These are phyloP conservation scores for Hylaea fasciaria DNA, from an alignment of 2,888 invertebrate species.

Conservation along the genomic window DNA sequence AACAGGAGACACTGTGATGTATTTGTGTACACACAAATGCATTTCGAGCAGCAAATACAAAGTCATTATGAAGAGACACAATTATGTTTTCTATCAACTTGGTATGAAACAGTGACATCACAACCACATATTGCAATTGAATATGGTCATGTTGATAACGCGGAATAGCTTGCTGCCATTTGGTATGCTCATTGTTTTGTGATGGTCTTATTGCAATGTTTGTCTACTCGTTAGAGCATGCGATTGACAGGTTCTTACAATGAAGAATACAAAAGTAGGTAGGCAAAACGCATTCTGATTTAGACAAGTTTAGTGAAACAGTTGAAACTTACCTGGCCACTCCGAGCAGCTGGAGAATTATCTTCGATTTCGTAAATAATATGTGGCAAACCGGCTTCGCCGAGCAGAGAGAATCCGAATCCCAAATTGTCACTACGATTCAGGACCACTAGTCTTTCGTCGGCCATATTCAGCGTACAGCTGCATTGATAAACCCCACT, in stretches of 20 bases:
- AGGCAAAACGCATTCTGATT: conserved; percentile 35
- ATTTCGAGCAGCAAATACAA: background rate
- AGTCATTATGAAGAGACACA: background rate
- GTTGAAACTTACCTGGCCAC: conserved; percentile 90
- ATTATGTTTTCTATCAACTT: conserved; percentile 4
- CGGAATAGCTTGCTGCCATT: background rate
- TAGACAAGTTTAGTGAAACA: conserved; percentile 27
- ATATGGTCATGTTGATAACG: background rate
- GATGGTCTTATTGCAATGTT: conserved; percentile 26
- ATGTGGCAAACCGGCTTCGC: conserved; percentile 95
- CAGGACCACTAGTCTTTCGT: conserved; percentile 95
- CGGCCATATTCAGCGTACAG: conserved; percentile 89
- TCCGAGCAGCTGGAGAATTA: conserved; percentile 96
- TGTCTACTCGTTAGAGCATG: conserved; percentile 13
- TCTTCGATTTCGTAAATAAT: conserved; percentile 97
- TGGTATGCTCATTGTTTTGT: conserved; percentile 7
- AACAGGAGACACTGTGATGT: background rate
- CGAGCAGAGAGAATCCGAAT: conserved; percentile 95
- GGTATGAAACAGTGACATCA: background rate
- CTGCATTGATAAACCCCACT: conserved; percentile 79
- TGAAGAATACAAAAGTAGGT: conserved; percentile 44
- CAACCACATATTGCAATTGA: background rate
- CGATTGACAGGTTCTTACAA: conserved; percentile 23
- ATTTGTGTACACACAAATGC: background rate
- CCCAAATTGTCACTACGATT: conserved; percentile 94